phyloP scores from a whole-genome alignment of 2,797 vertebrate genomes.

The Graptemys geographica region DNA sequence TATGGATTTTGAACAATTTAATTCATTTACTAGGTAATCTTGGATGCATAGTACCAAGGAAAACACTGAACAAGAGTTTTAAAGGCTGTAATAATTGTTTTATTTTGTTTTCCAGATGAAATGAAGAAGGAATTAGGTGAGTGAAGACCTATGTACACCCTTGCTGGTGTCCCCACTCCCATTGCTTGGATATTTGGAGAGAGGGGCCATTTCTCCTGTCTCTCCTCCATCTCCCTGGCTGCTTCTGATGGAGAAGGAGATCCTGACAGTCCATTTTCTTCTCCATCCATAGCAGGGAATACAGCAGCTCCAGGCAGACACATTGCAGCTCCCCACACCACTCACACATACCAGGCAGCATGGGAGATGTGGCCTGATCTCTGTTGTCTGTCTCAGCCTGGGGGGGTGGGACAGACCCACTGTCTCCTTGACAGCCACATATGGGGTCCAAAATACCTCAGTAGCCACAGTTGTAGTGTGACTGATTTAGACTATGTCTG shows the following conservation, averaged over 20 bases:
- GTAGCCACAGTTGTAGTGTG: too few relatives aligned
- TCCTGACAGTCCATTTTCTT: not conserved
- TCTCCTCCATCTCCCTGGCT: not conserved
- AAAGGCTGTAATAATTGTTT: not conserved
- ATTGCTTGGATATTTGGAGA: not conserved
- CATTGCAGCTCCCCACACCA: not conserved
- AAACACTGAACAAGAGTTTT: not conserved
- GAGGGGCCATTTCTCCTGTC: not conserved
- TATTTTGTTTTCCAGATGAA: not conserved
- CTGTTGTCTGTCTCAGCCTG: not conserved
- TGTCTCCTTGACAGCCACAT: too few relatives aligned
- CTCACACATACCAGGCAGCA: not conserved
- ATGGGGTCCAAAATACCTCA: too few relatives aligned
- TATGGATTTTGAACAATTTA: not conserved
- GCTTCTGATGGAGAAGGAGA: not conserved
- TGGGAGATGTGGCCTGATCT: not conserved
- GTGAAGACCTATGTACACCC: not conserved
- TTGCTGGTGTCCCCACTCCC: not conserved
- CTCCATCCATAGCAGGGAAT: not conserved
- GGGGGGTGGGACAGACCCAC: too few relatives aligned
- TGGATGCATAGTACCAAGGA: not conserved
- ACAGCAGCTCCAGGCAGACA: not conserved
- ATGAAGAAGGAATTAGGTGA: not conserved
- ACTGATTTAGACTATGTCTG: too few relatives aligned
- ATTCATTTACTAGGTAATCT: not conserved